Evolutionary conservation across 2,888 invertebrate genomes (phyloP).

Genomic region (Megaustenia siamemsis): DNA sequence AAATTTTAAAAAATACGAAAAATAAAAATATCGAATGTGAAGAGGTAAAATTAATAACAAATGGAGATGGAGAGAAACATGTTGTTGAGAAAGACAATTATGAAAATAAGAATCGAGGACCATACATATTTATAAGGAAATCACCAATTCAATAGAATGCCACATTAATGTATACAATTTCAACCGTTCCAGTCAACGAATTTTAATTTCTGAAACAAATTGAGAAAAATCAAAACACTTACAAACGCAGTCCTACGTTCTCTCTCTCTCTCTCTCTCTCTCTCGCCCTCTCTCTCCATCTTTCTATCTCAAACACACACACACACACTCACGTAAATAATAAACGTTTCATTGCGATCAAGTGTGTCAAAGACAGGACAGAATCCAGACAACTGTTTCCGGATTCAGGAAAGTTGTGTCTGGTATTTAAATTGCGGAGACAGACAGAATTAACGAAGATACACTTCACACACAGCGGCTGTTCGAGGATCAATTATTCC

Average conservation of each 20-base stretch:
- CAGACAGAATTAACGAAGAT: background rate
- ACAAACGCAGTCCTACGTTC: background rate
- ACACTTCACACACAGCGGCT: background rate
- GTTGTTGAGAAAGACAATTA: conserved; percentile 16
- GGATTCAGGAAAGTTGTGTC: background rate
- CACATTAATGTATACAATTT: too few relatives aligned
- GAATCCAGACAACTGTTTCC: background rate
- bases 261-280: background rate
- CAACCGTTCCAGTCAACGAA: too few relatives aligned
- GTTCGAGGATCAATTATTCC: too few relatives aligned
- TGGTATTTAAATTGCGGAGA: background rate
- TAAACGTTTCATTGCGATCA: background rate
- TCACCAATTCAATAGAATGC: too few relatives aligned
- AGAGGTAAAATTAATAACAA: background rate
- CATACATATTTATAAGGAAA: background rate
- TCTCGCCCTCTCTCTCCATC: too few relatives aligned
- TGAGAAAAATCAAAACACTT: background rate
- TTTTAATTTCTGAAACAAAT: background rate
- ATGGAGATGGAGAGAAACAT: background rate
- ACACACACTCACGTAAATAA: background rate
- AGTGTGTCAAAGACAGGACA: background rate
- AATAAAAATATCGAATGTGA: background rate
- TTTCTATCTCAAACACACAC: too few relatives aligned
- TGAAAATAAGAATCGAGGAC: background rate
- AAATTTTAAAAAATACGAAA: background rate